Conservation (phyloP, 1,140 invertebrate species). For the Conus betulinus region DNA sequence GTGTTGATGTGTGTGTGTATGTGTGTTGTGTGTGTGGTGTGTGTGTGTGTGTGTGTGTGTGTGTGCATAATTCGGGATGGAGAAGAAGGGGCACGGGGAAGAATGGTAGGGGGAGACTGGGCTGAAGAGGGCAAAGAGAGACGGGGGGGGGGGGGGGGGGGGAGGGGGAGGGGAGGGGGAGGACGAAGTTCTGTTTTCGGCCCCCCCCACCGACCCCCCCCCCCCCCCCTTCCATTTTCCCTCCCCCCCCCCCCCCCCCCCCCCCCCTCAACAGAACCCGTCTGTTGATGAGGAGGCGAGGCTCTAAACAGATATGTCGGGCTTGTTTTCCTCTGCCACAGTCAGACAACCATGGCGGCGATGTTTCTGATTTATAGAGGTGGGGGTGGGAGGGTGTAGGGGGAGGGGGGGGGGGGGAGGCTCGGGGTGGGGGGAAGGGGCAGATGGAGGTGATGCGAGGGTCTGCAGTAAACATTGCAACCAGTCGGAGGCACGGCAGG, state of each 20-base stretch:
- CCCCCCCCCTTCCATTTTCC: too few species aligned
- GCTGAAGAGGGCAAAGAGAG: not conserved
- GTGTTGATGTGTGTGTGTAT: too few species aligned
- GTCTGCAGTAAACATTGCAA: not conserved
- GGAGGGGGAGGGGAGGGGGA: not conserved
- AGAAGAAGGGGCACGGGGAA: not conserved
- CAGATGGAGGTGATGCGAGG: too few species aligned
- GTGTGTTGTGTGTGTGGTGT: too few species aligned
- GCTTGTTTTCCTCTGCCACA: not conserved
- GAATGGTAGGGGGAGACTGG: not conserved
- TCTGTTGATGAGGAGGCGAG: not conserved
- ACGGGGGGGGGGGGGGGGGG: not conserved
- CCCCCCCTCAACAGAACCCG: too few species aligned
- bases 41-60: conserved; percentile 1
- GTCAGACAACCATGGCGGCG: not conserved
- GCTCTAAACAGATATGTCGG: not conserved
- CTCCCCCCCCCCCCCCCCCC: too few species aligned
- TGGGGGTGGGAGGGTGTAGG: not conserved
- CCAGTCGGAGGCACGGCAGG: not conserved
- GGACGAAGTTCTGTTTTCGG: not conserved
- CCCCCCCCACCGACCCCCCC: too few species aligned
- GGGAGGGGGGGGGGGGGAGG: too few species aligned
- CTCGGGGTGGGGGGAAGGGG: too few species aligned
- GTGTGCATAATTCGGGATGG: not conserved
- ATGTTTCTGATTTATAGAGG: conserved; percentile 15